Conservation (phyloP, 2,113 vertebrate species). For the Vulpes vulpes region DNA sequence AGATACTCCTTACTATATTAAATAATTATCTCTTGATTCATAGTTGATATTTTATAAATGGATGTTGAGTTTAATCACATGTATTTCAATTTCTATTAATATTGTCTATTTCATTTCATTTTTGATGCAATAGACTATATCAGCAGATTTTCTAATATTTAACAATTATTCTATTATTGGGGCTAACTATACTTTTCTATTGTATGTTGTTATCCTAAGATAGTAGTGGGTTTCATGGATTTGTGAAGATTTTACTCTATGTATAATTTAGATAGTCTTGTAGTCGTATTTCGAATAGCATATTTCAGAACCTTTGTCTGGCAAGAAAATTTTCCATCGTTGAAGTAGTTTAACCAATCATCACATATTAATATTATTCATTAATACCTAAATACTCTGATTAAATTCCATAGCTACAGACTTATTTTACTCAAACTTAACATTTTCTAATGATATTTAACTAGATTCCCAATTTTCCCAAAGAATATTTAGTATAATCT, state of each 20-base stretch:
- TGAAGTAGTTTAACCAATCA: background rate
- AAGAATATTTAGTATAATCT: background rate
- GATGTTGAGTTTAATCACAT: background rate
- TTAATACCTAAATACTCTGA: background rate
- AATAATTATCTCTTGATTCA: background rate
- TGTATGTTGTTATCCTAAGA: background rate
- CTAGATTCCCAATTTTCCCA: background rate
- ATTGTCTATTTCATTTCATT: background rate
- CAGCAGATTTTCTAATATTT: background rate
- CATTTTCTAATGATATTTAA: background rate
- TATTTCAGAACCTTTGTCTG: background rate
- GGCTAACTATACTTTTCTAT: background rate
- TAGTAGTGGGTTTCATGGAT: background rate
- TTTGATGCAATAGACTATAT: background rate
- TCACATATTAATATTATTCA: background rate
- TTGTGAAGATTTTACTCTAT: background rate
- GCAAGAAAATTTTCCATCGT: background rate
- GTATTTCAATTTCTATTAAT: background rate
- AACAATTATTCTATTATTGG: background rate
- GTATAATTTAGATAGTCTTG: background rate
- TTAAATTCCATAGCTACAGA: background rate
- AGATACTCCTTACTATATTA: background rate
- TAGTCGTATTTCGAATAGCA: background rate
- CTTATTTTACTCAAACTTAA: background rate
- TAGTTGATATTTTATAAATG: background rate